Conservation (phyloP, 2,888 invertebrate species). For the Eumacrocentrus americanus region DNA sequence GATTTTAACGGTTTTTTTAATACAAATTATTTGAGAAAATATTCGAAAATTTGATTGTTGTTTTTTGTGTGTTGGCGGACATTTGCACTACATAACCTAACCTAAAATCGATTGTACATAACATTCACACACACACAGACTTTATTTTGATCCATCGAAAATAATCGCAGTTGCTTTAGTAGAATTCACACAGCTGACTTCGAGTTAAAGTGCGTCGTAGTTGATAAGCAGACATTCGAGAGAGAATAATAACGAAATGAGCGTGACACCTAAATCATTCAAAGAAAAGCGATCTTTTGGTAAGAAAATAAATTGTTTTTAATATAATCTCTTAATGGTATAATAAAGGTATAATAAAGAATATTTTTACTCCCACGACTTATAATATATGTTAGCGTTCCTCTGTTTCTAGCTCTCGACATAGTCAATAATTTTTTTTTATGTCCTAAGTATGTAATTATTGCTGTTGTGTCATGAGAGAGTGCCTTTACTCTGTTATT, state of each 20-base stretch:
- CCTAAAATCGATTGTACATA: neutral
- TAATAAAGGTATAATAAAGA: neutral
- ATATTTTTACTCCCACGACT: too few species aligned
- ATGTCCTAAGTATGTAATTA: too few species aligned
- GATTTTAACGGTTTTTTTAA: too few species aligned
- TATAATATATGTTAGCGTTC: too few species aligned
- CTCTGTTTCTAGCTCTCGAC: neutral
- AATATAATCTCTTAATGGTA: neutral
- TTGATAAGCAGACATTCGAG: conserved; percentile 25
- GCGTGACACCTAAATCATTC: conserved; percentile 48
- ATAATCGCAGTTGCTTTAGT: neutral
- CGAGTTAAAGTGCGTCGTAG: conserved; percentile 32
- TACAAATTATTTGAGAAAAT: too few species aligned
- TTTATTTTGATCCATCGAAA: conserved; percentile 22
- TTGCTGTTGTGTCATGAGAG: too few species aligned
- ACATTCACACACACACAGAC: neutral
- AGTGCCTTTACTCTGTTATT: neutral
- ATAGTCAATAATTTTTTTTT: too few species aligned
- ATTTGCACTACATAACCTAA: conserved; percentile 10
- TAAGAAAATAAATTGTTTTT: conserved; percentile 34
- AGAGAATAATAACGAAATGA: conserved; percentile 40
- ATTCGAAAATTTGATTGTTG: too few species aligned
- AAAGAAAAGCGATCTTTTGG: conserved; percentile 57
- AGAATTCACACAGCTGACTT: conserved; percentile 20
- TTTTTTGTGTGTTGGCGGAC: too few species aligned